A percentile compares a stretch with the other conserved stretches of the same genome.
Conservation (phyloP, 2,797 vertebrate species). For the Balearica regulorum region DNA sequence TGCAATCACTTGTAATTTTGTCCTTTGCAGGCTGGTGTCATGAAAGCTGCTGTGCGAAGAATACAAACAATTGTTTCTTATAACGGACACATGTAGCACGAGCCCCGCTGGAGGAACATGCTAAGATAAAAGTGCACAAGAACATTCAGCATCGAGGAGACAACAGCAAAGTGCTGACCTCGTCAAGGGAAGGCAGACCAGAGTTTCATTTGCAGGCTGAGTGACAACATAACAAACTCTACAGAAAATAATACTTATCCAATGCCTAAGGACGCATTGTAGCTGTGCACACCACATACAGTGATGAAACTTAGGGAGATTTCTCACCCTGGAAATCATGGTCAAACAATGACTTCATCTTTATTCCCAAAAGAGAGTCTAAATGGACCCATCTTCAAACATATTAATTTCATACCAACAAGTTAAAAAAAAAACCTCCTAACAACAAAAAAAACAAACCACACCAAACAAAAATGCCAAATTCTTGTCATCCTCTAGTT, state of each 20-base stretch:
- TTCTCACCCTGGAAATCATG: background rate
- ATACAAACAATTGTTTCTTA: background rate
- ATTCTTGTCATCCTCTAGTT: background rate
- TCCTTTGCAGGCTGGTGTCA: background rate
- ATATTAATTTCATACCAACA: accelerated
- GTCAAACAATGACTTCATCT: background rate
- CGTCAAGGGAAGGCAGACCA: background rate
- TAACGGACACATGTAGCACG: accelerated
- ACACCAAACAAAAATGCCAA: background rate
- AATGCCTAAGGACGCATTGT: accelerated
- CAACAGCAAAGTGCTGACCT: background rate
- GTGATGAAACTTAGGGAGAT: background rate
- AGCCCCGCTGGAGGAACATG: background rate
- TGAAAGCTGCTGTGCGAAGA: background rate
- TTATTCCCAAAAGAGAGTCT: background rate
- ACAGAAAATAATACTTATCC: background rate
- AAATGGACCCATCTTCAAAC: background rate
- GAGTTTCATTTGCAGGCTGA: background rate
- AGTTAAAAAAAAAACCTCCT: no score
- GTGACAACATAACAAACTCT: background rate
- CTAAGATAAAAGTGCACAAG: background rate
- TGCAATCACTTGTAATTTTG: background rate
- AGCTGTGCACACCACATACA: no score
- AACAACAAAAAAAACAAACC: background rate
- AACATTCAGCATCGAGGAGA: background rate